Base-by-base conservation (phyloP, 2,113 vertebrate species). In the Aptenodytes forsteri region DNA sequence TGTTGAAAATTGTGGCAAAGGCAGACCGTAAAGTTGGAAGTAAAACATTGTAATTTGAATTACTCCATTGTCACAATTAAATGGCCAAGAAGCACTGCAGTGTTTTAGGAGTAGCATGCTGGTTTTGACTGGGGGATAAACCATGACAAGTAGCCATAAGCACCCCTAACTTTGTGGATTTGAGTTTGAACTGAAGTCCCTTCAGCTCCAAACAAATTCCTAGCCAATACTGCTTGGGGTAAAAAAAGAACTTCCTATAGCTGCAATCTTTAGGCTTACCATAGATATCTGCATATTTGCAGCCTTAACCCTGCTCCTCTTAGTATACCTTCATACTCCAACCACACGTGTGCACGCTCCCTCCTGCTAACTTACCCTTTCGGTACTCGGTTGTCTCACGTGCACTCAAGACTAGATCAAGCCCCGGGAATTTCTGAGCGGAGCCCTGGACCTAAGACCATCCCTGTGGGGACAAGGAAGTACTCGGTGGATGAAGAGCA, bases 341-440 rank as follows among this genome's bases (percentile, higher is more conserved):
- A 8, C 8, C 36, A 40, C 17, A 40, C 3, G 26, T 19, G 13
- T 29, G 40, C 36, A 40, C 6, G 4, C 11, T 72, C 38, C 40
- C n/a, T 75, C 40, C 55, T 70, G 59, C 55, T 36, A 58, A 32
- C 4, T 64, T 34, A 36, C 67, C 21, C 40, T 70, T 83, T 73
- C 36, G 8, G 23, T 30, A 38, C 34, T 72, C 1, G 0, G 21
- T 19, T 49, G 7, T 62, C 55, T 81, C 36, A 50, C 0, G 0
- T 21, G 36, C 19, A 38, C 25, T 84, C 25, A 47, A 52, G 82
- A n/a, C 52, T 23, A 76, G 25, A 83, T 69, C 44, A 77, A 56
- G 20, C 40, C 30, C 50, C 73, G 59, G 52, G 62, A 83, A 88
- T 58, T 91, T 76, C n/a, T 91, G 30, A 83, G 59, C 2, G 1